Percentiles rank a stretch among this genome's conserved stretches.
These are phyloP conservation scores for Patella vulgata DNA, from an alignment of 1,140 invertebrate genomes.

Conservation along the genomic window DNA sequence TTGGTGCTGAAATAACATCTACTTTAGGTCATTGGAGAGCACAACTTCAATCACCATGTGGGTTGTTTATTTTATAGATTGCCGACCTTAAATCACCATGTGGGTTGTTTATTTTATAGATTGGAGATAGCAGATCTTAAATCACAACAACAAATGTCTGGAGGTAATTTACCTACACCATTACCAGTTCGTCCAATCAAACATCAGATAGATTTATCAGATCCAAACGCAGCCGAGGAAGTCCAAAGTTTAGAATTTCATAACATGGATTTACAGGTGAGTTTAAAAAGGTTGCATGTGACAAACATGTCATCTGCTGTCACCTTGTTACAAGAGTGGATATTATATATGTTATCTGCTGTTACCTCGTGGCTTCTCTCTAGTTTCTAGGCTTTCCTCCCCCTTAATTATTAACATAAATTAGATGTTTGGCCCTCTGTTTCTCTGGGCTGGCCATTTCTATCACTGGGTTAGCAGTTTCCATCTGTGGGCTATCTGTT, in stretches of 20 bases:
- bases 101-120: slow-evolving; percentile 25
- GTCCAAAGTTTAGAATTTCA: slow-evolving; percentile 50
- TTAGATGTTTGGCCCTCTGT: not conserved
- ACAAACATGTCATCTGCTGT: no score
- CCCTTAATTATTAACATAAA: not conserved
- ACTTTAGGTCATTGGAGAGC: no score
- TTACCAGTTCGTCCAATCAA: slow-evolving; percentile 24
- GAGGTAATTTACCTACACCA: slow-evolving; percentile 29
- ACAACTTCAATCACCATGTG: no score
- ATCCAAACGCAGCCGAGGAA: slow-evolving; percentile 33
- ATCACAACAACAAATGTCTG: slow-evolving; percentile 35
- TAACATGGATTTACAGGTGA: slow-evolving; percentile 55
- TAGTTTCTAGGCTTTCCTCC: not conserved
- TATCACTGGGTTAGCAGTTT: no score
- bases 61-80: not conserved
- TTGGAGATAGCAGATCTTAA: slow-evolving; percentile 45
- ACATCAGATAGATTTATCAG: slow-evolving; percentile 19
- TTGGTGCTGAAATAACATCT: no score
- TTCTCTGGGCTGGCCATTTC: not conserved
- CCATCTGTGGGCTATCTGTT: no score
- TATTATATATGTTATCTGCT: not conserved
- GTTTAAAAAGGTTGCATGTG: not conserved
- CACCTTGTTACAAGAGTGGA: not conserved
- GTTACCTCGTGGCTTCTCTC: not conserved
- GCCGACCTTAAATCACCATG: not conserved